A percentile compares a stretch with the other conserved stretches of the same genome.
Evolutionary conservation across 2,113 vertebrate genomes (phyloP).

Genomic region (Aplodontia rufa): DNA sequence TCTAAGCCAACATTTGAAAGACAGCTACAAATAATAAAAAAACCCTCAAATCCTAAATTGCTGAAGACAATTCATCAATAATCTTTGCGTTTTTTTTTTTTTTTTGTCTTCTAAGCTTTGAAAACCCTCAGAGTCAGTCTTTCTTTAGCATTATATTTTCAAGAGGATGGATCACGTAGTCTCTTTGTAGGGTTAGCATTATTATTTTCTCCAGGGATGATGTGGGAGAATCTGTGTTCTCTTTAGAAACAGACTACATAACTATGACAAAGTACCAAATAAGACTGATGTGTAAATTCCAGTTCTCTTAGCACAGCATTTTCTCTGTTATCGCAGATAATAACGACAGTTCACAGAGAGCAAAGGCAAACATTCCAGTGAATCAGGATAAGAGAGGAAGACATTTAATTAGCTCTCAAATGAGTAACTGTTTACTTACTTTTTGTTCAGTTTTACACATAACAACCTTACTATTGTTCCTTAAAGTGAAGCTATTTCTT

Average conservation of each 20-base stretch:
- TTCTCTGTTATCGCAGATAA: conserved; percentile 7
- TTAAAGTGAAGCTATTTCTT: conserved; percentile 15
- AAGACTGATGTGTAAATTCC: not conserved
- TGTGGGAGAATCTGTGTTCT: not conserved
- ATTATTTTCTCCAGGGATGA: not conserved
- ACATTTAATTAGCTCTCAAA: not conserved
- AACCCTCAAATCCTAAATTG: not conserved
- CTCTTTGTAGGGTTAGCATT: not conserved
- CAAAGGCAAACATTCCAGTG: conserved; percentile 12
- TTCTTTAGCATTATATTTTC: not conserved
- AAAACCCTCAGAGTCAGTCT: not conserved
- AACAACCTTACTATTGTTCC: not conserved
- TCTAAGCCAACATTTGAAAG: not conserved
- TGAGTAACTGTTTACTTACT: not conserved
- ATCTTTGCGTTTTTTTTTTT: not conserved
- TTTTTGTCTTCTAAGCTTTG: not conserved
- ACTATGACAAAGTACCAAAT: not conserved
- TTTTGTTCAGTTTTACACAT: not conserved
- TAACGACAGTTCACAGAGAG: not conserved
- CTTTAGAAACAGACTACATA: conserved; percentile 22
- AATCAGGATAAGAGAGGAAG: not conserved
- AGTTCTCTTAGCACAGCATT: not conserved
- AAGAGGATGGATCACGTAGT: not conserved
- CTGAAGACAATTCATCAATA: not conserved
- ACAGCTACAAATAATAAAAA: not conserved